These are phyloP conservation scores for Andrena flavipes DNA, from an alignment of 2,888 invertebrate species.

Conservation along the genomic window DNA sequence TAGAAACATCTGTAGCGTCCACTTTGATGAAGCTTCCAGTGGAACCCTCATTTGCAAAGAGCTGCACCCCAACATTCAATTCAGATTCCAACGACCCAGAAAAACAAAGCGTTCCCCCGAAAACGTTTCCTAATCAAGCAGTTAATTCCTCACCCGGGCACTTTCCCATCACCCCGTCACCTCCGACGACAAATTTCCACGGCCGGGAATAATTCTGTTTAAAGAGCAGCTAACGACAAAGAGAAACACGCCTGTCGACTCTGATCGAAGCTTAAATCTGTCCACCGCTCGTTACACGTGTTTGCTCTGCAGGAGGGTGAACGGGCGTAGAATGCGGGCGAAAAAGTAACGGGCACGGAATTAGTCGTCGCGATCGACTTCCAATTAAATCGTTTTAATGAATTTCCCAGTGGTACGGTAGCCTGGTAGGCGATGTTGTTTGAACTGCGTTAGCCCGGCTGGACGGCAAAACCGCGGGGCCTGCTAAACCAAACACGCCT, in stretches of 20 bases:
- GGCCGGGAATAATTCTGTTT: conserved; percentile 21
- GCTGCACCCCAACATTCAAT: too few species aligned
- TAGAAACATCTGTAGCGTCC: neutral
- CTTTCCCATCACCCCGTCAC: neutral
- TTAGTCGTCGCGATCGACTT: conserved; percentile 53
- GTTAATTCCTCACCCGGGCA: neutral
- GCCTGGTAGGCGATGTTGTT: neutral
- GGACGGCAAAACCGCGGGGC: conserved; percentile 2
- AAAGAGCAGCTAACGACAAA: conserved; percentile 33
- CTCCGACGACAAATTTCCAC: neutral
- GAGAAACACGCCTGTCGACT: conserved; percentile 15
- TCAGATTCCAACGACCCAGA: too few species aligned
- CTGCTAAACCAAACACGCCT: conserved; percentile 37
- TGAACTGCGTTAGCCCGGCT: neutral
- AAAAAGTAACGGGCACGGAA: conserved; percentile 39
- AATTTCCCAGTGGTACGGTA: conserved; percentile 34
- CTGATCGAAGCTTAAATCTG: conserved; percentile 32
- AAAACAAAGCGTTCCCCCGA: neutral
- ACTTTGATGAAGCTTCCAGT: too few species aligned
- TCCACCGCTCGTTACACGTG: conserved; percentile 41
- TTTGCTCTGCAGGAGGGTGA: conserved; percentile 11
- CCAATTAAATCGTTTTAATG: conserved; percentile 62
- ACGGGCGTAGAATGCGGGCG: neutral
- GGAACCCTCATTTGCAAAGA: too few species aligned
- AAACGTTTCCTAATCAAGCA: neutral